Conservation (phyloP, 2,113 vertebrate genomes). For the Connochaetes taurinus region DNA sequence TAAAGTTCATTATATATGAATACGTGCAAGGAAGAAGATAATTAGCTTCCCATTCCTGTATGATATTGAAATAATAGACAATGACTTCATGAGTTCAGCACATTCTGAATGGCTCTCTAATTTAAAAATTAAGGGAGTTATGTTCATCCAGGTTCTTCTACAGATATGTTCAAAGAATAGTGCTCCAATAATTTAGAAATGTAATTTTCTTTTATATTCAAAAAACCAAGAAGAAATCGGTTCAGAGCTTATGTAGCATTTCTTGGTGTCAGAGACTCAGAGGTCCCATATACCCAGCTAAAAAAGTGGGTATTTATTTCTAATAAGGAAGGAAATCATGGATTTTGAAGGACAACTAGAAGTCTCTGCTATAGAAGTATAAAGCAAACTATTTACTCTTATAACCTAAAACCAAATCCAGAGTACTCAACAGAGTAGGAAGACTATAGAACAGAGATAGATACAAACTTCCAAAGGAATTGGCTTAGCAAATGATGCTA, state of each 20-base stretch:
- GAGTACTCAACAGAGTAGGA: not conserved
- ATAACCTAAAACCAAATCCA: not conserved
- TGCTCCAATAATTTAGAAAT: not conserved
- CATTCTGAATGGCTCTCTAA: not conserved
- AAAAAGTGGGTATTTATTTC: not conserved
- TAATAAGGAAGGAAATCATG: not conserved
- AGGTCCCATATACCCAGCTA: not conserved
- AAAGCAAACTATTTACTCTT: not conserved
- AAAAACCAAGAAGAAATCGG: not conserved
- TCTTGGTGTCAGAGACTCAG: not conserved
- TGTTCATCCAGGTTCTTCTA: not conserved
- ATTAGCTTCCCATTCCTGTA: not conserved
- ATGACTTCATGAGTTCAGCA: not conserved
- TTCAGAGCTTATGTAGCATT: not conserved
- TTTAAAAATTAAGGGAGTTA: constrained; percentile 3
- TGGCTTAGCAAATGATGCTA: not conserved
- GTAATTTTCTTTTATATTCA: not conserved
- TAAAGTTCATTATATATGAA: constrained; percentile 12
- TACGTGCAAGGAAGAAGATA: not conserved
- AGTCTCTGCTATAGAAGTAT: not conserved
- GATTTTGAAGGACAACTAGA: not conserved
- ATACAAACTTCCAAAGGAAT: not conserved
- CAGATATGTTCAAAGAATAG: not conserved
- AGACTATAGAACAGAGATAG: not conserved
- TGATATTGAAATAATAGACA: not conserved